Evolutionary conservation across 2,113 vertebrate genomes (phyloP), one percentile per base, ranked within the genome.

Genomic region (Protobothrops flavoviridis): DNA sequence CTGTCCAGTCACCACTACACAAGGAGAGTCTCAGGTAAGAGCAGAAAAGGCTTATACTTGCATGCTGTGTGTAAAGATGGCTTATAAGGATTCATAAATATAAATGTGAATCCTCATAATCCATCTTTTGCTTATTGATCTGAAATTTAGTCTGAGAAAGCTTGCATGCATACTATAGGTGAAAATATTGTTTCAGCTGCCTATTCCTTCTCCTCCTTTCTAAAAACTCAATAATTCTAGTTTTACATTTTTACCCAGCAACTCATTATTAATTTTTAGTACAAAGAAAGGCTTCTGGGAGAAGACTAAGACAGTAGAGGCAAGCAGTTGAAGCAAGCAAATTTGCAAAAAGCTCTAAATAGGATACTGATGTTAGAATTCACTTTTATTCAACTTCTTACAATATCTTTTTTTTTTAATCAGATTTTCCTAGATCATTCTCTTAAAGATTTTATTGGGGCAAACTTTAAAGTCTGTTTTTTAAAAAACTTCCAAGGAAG

Each of bases 1-100:
- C 56, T 99, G 99, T 87, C 98, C 98, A 85, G 96, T 99, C 94
- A 97, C 95, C n/a, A 97, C 96, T 24, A 95, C 95, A 52, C 97
- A 97, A 64, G 96, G 97, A 86, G 96, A 95, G 61, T 98, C 98
- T 94, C 94, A 98, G 96, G 99, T 99, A 92, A 95, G 97, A 89
- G 33, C 26, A 1, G 11, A 8, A n/a, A 26, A 0, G 5, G 11
- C 21, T 24, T 57, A 85, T 85, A 52, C 0, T n/a, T 33, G 9
- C 7, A 39, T 52, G 15, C 20, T 20, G 7, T 81, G 12, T n/a
- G 24, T 11, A 69, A 69, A n/a, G 64, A n/a, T n/a, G 64, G 64
- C 4, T 69, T 69, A 69, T 13, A 69, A 69, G 64, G 13, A 69
- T 69, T 13, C 64, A 69, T 69, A 55, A 74, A 55, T 61, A 9